A percentile compares a stretch with the other conserved stretches of the same genome.
Conservation (phyloP, 2,797 vertebrate genomes). For the Rhabdophis nuchalis region DNA sequence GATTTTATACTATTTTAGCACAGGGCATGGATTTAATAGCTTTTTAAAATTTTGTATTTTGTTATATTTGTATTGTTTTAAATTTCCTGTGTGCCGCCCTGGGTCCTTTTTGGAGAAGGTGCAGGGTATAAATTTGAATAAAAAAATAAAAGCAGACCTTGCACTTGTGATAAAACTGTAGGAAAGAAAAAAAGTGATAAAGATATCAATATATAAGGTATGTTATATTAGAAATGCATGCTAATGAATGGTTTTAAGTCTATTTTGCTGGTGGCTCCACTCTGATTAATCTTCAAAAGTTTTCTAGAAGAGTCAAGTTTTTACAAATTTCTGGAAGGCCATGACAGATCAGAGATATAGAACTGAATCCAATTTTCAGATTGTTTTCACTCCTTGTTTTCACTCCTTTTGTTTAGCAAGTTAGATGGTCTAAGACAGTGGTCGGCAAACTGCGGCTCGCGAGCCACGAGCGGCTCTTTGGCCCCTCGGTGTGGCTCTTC, state of each 20-base stretch:
- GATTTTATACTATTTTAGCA: no score
- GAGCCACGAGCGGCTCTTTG: no score
- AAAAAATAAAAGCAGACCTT: no score
- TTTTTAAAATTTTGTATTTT: no score
- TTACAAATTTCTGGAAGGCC: not conserved
- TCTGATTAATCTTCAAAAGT: not conserved
- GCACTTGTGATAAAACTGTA: not conserved
- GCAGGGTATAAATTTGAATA: no score
- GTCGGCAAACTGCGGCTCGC: no score
- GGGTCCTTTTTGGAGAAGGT: no score
- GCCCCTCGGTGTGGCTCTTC: no score
- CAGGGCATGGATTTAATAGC: no score
- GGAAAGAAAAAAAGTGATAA: not conserved
- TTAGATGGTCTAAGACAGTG: not conserved
- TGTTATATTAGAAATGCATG: not conserved
- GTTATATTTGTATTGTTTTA: no score
- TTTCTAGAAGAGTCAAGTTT: not conserved
- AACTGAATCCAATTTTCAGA: not conserved
- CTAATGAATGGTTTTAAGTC: not conserved
- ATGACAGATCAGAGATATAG: not conserved
- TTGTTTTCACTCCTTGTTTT: not conserved
- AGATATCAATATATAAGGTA: not conserved
- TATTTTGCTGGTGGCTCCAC: not conserved
- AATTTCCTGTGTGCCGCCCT: no score
- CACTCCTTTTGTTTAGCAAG: not conserved